These are phyloP conservation scores for Bos taurus DNA, from an alignment of 2,113 vertebrate species.

Conservation along the genomic window DNA sequence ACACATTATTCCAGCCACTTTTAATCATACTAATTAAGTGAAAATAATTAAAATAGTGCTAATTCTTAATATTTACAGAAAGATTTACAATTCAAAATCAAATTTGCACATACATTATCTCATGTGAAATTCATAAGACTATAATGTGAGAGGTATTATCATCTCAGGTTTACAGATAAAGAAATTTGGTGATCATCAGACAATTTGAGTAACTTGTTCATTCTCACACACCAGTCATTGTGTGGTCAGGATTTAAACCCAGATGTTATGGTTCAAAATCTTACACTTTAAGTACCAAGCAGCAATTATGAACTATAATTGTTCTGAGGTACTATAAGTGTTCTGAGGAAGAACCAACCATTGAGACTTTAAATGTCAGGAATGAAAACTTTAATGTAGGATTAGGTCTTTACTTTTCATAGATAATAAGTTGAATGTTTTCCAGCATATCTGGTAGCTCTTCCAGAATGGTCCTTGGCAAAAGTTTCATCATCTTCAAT, in stretches of 20 bases:
- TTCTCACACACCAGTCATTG: neutral
- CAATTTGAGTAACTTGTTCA: neutral
- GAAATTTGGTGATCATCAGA: neutral
- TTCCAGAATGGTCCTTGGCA: neutral
- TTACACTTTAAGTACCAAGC: neutral
- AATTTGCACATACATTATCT: neutral
- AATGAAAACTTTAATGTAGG: neutral
- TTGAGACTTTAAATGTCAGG: neutral
- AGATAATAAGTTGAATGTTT: neutral
- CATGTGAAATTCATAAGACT: neutral
- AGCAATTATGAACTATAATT: neutral
- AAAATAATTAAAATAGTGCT: neutral
- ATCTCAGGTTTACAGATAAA: neutral
- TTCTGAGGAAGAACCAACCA: neutral
- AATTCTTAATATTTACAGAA: neutral
- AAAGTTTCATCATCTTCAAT: neutral
- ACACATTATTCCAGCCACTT: neutral
- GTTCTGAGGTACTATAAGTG: neutral
- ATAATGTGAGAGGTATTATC: neutral
- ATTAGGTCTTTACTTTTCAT: neutral
- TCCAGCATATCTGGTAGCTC: neutral
- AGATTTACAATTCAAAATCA: neutral
- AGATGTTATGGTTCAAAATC: neutral
- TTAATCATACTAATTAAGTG: neutral
- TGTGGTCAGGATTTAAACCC: neutral